These are phyloP conservation scores for Pungitius pungitius DNA, from an alignment of 2,113 vertebrate genomes.

Conservation along the genomic window DNA sequence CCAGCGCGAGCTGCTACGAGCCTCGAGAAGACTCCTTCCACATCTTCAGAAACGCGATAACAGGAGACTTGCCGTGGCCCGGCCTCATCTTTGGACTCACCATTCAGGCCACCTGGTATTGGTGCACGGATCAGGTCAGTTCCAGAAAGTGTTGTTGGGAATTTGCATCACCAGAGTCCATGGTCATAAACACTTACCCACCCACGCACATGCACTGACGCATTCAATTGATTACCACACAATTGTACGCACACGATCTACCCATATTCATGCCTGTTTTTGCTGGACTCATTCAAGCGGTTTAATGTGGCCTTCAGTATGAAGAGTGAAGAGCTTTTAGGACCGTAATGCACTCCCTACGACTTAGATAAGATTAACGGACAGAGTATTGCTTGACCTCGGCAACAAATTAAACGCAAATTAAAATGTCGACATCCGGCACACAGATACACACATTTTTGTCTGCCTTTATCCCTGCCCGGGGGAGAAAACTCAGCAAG, in stretches of 20 bases:
- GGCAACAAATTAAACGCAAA: background rate
- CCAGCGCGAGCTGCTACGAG: slow-evolving; percentile 78
- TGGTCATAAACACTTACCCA: slow-evolving; percentile 21
- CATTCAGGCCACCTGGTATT: slow-evolving; percentile 92
- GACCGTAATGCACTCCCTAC: slow-evolving; percentile 4
- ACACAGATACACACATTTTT: slow-evolving; percentile 6
- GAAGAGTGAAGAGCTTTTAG: slow-evolving; percentile 35
- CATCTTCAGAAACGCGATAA: slow-evolving; percentile 87
- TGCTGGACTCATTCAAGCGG: slow-evolving; percentile 10
- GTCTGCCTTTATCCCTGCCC: background rate
- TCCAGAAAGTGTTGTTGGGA: background rate
- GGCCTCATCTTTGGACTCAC: slow-evolving; percentile 89
- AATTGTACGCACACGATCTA: background rate
- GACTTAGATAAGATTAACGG: slow-evolving; percentile 45
- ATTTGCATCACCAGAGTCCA: background rate
- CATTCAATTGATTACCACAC: slow-evolving; percentile 22
- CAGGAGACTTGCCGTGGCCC: slow-evolving; percentile 92
- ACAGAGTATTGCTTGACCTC: background rate
- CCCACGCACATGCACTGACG: background rate
- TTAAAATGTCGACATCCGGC: slow-evolving; percentile 1
- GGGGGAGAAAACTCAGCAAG: background rate
- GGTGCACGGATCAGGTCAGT: slow-evolving; percentile 96
- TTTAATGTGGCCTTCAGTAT: background rate
- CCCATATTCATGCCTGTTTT: slow-evolving; percentile 26
- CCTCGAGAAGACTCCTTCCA: slow-evolving; percentile 90